Evolutionary conservation across 1,140 invertebrate species (phyloP).

Genomic region (Mercenaria mercenaria): DNA sequence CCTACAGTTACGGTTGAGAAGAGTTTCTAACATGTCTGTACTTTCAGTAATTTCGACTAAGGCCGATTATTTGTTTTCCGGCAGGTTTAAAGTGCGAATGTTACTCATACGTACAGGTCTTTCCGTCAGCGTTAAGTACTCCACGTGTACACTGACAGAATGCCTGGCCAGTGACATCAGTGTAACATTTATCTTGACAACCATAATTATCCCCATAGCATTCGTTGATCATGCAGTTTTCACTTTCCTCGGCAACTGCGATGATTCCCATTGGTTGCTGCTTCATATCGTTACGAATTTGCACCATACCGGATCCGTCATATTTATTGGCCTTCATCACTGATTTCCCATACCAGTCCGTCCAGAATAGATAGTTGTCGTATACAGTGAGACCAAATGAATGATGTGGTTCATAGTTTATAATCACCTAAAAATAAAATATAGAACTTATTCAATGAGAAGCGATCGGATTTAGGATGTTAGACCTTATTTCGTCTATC

Average conservation of each 20-base stretch:
- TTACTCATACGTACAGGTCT: constrained; percentile 63
- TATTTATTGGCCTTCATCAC: constrained; percentile 90
- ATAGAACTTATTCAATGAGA: too few relatives aligned
- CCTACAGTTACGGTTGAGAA: too few relatives aligned
- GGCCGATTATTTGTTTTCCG: too few relatives aligned
- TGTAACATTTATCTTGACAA: constrained; percentile 94
- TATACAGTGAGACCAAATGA: constrained; percentile 98
- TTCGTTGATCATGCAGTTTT: constrained; percentile 87
- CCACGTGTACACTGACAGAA: constrained; percentile 58
- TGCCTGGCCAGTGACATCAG: constrained; percentile 24
- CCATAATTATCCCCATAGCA: constrained; percentile 96
- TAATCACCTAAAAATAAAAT: constrained; percentile 75
- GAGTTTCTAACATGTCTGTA: too few relatives aligned
- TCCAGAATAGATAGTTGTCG: constrained; percentile 98
- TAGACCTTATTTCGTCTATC: neutral
- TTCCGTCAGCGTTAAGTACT: constrained; percentile 50
- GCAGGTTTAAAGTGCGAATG: too few relatives aligned
- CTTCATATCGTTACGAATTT: constrained; percentile 90
- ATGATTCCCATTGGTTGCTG: constrained; percentile 94
- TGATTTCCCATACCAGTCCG: constrained; percentile 95
- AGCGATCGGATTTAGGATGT: too few relatives aligned
- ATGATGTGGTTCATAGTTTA: constrained; percentile 89
- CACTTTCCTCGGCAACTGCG: constrained; percentile 91
- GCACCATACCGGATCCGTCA: constrained; percentile 91
- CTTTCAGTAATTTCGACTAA: too few relatives aligned